Base-by-base conservation (phyloP, 2,113 vertebrate species). In the Protomyctophum bolini region DNA sequence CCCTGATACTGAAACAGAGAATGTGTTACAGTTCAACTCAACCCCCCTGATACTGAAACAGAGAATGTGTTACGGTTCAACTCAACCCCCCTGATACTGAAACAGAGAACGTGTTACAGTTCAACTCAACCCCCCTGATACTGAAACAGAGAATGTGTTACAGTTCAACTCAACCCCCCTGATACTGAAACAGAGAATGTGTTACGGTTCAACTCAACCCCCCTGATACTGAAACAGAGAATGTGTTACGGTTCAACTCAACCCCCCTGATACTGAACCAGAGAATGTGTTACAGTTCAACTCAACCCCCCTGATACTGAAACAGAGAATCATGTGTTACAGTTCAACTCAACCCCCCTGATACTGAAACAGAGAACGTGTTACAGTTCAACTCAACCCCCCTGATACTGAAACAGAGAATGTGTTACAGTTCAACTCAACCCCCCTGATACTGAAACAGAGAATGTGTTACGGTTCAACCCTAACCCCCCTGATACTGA, bases 51-150 rank as follows among this genome's bases (percentile, higher is more conserved):
- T 41, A 6, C 5, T 60, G 76, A 73, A 72, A 78, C 71, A 77
- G 75, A 75, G 75, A 41, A 85, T 48, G 83, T 9, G 4, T 60
- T 58, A 11, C 54, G 65, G 78, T 80, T 84, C 81, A 80, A 77
- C 71, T 11, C 62, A 73, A 49, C 56, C 68, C 51, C 52, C 33
- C 3, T 41, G 33, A 59, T 58, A 78, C 78, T 12, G 21, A 70
- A 73, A 78, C 63, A 12, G 45, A 70, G 59, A 81, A 80, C 21
- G 21, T n/a, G n/a, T n/a, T n/a, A n/a, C n/a, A n/a, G n/a, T n/a
- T n/a, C n/a, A n/a, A n/a, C n/a, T n/a, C n/a, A n/a, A n/a, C n/a
- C n/a, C n/a, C n/a, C n/a, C n/a, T n/a, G n/a, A 21, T 21, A 21
- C 21, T 21, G 21, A 1, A 21, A 21, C 21, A 21, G 21, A 21